phyloP scores from a whole-genome alignment of 2,888 invertebrate species.

The Lamellibrachia satsuma region DNA sequence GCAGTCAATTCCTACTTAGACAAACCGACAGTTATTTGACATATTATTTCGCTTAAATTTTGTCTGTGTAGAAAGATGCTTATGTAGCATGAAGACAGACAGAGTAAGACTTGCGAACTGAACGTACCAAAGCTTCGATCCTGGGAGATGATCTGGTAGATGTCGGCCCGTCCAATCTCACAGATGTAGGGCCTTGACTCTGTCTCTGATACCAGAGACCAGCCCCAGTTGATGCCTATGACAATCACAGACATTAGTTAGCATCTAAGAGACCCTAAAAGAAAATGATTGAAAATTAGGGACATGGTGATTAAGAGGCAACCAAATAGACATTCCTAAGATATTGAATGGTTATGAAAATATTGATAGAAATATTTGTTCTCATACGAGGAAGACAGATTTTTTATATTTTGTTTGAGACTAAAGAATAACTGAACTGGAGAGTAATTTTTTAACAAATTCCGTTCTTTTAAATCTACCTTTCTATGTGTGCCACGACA shows the following conservation, averaged over 20 bases:
- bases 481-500: too few species aligned
- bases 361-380: too few species aligned
- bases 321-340: too few species aligned
- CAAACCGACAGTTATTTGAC: not conserved
- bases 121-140: constrained; percentile 52
- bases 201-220: constrained; percentile 28
- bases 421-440: too few species aligned
- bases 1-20: not conserved
- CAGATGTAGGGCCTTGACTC: constrained; percentile 49
- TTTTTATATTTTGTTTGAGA: too few species aligned
- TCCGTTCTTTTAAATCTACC: too few species aligned
- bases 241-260: too few species aligned
- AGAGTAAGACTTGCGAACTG: not conserved
- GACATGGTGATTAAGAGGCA: not conserved
- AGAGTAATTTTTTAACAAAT: too few species aligned
- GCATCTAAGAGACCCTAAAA: not conserved
- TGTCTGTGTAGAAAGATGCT: not conserved
- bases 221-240: constrained; percentile 34
- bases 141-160: constrained; percentile 48
- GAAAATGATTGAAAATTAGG: not conserved
- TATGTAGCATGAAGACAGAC: not conserved
- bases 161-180: constrained; percentile 50
- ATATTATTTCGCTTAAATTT: not conserved
- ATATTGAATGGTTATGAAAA: too few species aligned
- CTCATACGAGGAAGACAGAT: too few species aligned